phyloP scores from a whole-genome alignment of 2,797 vertebrate species.

The Tamandua tetradactyla region DNA sequence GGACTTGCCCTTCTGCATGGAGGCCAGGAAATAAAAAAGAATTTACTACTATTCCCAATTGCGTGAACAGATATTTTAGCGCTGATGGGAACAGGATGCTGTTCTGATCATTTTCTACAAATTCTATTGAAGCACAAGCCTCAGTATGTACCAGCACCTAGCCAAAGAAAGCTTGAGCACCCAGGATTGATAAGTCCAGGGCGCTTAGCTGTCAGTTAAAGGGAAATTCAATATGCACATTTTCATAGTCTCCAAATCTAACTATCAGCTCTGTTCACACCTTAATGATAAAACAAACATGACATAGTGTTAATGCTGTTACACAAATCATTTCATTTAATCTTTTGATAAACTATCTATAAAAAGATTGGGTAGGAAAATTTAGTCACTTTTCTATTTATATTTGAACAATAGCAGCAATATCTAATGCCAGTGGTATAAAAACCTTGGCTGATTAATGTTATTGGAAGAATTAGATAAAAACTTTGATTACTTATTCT shows the following conservation, averaged over 20 bases:
- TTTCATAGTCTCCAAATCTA: neutral
- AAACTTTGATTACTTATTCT: neutral
- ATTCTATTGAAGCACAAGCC: neutral
- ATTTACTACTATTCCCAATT: neutral
- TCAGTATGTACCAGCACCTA: accelerated
- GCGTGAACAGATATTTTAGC: neutral
- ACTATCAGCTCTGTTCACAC: no score
- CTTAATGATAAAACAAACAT: constrained; percentile 19
- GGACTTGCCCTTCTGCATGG: constrained; percentile 46
- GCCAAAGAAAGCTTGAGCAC: neutral
- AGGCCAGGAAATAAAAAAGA: constrained; percentile 38
- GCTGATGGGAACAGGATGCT: neutral
- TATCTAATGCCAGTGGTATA: neutral
- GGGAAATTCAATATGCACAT: neutral
- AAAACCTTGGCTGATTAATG: neutral
- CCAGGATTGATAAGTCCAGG: accelerated
- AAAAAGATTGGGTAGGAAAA: neutral
- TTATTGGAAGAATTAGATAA: neutral
- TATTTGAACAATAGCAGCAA: neutral
- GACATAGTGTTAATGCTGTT: neutral
- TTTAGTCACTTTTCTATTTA: neutral
- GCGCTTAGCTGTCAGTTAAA: neutral
- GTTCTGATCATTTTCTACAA: neutral
- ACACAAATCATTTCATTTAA: constrained; percentile 31
- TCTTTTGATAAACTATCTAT: neutral